Base-by-base conservation (phyloP, 2,113 vertebrate genomes). In the Centrocercus urophasianus region DNA sequence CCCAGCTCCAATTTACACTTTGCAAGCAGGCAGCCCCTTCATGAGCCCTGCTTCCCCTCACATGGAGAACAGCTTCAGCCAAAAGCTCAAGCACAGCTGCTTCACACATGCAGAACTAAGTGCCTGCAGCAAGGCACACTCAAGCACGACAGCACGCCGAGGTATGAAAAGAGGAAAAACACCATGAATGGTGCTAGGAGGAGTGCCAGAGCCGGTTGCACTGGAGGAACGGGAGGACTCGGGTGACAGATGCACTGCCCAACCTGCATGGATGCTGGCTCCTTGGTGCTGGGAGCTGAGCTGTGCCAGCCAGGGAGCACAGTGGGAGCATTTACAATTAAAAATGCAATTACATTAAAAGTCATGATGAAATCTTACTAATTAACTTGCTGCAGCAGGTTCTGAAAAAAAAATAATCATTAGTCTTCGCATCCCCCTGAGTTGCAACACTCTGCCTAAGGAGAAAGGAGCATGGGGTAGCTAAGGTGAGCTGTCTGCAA, bases 141-240 rank as follows among this genome's bases (percentile, higher is more conserved):
- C 80, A 83, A 73, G 57, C 34, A 64, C 4, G 13, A 75, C 43
- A 91, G 36, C 38, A 86, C 2, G 3, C 13, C 25, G n/a, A 52
- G 27, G 7, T 7, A 28, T 17, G 36, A 2, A 4, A 52, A 60
- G 28, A 66, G 20, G 25, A 75, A 79, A 57, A 83, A 18, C 9
- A 12, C 38, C 30, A 2, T 0, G 0, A 0, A 10, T 7, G 22
- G 25, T 28, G 43, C 48, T 30, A 42, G 50, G 50, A 71, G n/a
- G 50, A 20, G 17, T 1, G 14, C 34, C 1, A 1, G 81, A 1
- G 4, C 27, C 36, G 0, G 0, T 45, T 71, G 32, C 3, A 1
- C 1, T 5, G 75, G 24, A 43, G 28, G 32, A 83, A 50, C 64
- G 12, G 52, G 28, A 8, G 72, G 40, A 12, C 40, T 77, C 47